Conservation (phyloP, 2,797 vertebrate species). For the Spinus olivaceus region DNA sequence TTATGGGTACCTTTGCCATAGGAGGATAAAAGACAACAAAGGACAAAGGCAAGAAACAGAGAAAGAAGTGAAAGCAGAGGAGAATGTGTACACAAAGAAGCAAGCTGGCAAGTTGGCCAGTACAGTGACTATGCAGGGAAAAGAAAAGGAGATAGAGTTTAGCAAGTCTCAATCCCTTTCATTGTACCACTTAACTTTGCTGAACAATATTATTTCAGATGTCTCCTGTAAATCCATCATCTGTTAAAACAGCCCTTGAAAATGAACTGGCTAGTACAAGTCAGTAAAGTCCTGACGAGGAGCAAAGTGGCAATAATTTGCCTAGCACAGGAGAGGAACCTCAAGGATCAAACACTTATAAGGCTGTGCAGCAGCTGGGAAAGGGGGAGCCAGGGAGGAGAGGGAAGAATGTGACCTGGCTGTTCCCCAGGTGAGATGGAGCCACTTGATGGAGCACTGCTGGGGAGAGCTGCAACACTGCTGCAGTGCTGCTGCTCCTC, state of each 20-base stretch:
- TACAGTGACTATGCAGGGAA: too few species aligned
- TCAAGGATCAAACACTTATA: background rate
- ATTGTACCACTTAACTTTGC: background rate
- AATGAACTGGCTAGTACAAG: background rate
- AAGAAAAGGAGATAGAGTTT: background rate
- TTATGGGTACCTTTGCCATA: background rate
- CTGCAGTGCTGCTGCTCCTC: background rate
- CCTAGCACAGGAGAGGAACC: background rate
- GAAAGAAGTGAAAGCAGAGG: background rate
- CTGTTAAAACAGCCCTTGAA: background rate
- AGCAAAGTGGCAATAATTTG: background rate
- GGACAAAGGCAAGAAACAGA: background rate
- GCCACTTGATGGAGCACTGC: accelerated
- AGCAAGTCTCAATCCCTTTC: background rate
- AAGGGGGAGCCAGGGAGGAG: background rate
- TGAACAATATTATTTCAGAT: background rate
- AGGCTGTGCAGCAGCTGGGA: background rate
- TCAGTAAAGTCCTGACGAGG: background rate
- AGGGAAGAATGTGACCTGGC: background rate
- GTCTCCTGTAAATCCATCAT: background rate
- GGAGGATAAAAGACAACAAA: background rate
- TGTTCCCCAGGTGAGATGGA: accelerated
- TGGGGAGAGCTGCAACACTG: background rate
- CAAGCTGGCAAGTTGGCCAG: background rate
- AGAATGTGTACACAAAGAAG: background rate